These are phyloP conservation scores for Lypha dubia DNA, from an alignment of 2,888 invertebrate genomes.

Conservation along the genomic window DNA sequence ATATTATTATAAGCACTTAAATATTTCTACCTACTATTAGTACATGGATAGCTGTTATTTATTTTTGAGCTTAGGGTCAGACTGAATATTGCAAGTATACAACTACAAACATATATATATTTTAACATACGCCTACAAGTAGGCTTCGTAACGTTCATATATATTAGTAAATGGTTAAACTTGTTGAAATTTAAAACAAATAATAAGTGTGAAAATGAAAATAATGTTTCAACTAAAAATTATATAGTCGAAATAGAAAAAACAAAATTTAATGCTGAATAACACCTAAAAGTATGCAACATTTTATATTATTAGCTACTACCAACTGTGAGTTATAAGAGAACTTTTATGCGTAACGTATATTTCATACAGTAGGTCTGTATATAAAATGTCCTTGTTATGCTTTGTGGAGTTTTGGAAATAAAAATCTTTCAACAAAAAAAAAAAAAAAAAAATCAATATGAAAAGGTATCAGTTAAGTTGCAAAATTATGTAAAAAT, in stretches of 20 bases:
- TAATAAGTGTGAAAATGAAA: not conserved
- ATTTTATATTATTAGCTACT: not conserved
- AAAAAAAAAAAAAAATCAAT: too few relatives aligned
- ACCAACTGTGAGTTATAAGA: not conserved
- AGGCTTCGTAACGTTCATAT: not conserved
- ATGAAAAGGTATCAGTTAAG: too few relatives aligned
- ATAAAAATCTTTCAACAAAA: too few relatives aligned
- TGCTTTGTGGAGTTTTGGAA: too few relatives aligned
- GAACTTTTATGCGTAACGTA: too few relatives aligned
- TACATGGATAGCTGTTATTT: not conserved
- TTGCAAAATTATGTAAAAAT: too few relatives aligned
- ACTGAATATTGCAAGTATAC: not conserved
- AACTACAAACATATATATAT: not conserved
- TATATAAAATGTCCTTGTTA: too few relatives aligned
- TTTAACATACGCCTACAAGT: constrained; percentile 15
- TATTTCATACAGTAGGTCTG: too few relatives aligned
- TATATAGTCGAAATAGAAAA: too few relatives aligned
- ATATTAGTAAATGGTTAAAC: not conserved
- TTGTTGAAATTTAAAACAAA: not conserved
- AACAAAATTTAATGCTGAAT: not conserved
- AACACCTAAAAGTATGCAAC: not conserved
- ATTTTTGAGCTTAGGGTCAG: not conserved
- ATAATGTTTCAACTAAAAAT: not conserved
- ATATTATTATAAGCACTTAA: constrained; percentile 6
- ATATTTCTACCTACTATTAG: constrained; percentile 31